Conservation (phyloP, 2,888 invertebrate genomes). For the Ephialtes manifestator region DNA sequence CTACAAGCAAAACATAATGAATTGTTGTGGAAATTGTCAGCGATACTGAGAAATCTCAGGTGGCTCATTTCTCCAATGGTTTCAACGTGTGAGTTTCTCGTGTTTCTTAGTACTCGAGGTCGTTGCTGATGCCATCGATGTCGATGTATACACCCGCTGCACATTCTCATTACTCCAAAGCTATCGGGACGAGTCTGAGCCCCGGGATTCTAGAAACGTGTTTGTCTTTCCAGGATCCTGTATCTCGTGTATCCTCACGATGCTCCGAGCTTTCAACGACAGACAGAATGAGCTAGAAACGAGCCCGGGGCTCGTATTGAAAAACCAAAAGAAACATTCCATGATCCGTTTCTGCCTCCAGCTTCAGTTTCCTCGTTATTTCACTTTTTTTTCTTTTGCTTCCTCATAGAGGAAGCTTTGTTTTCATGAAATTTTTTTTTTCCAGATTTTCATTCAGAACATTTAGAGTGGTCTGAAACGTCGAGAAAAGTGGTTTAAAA, state of each 20-base stretch:
- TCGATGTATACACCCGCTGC: slow-evolving; percentile 41
- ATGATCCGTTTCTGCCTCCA: slow-evolving; percentile 25
- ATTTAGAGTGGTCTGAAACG: no score
- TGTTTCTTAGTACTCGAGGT: slow-evolving; percentile 41
- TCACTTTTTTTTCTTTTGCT: slow-evolving; percentile 20
- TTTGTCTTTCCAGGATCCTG: slow-evolving; percentile 55
- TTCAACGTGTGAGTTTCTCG: slow-evolving; percentile 45
- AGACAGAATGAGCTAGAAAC: slow-evolving; percentile 43
- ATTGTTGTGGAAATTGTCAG: not conserved
- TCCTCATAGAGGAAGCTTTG: no score
- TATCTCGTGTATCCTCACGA: slow-evolving; percentile 33
- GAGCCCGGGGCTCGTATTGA: slow-evolving; percentile 35
- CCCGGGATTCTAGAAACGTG: slow-evolving; percentile 35
- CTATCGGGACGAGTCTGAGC: slow-evolving; percentile 44
- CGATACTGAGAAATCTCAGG: slow-evolving; percentile 35
- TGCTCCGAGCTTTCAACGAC: slow-evolving; percentile 19
- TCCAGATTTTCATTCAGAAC: no score
- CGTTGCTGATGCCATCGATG: slow-evolving; percentile 20
- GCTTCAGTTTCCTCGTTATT: slow-evolving; percentile 13
- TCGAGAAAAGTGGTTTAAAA: no score
- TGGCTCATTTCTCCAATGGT: slow-evolving; percentile 42
- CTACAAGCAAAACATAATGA: not conserved
- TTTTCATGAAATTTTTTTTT: no score
- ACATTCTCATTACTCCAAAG: slow-evolving; percentile 64
- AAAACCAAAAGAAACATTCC: slow-evolving; percentile 39